Conservation (phyloP, 2,797 vertebrate species). For the Sebastes diploproa region DNA sequence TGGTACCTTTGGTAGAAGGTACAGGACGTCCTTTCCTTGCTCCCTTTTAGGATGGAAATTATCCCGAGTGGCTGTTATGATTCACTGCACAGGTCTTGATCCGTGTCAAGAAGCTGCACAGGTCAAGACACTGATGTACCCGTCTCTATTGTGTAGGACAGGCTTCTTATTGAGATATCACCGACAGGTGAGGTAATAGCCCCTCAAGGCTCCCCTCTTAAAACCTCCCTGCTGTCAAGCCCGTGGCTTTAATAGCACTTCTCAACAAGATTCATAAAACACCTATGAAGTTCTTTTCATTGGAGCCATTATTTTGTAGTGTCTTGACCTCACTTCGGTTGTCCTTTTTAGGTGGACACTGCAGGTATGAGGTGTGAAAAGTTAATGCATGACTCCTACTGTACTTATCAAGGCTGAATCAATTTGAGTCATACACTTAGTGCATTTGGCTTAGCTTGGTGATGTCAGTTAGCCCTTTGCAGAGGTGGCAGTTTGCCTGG, state of each 20-base stretch:
- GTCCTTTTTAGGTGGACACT: slow-evolving; percentile 24
- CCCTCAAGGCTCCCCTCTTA: slow-evolving; percentile 44
- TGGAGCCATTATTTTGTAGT: slow-evolving; percentile 18
- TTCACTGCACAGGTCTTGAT: slow-evolving; percentile 26
- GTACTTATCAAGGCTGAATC: slow-evolving; percentile 3
- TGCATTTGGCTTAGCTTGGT: slow-evolving; percentile 7
- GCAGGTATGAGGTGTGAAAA: slow-evolving; percentile 9
- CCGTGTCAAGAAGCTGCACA: slow-evolving; percentile 36
- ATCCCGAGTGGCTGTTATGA: slow-evolving; percentile 20
- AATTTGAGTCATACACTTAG: slow-evolving; percentile 4
- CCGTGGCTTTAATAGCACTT: slow-evolving; percentile 42
- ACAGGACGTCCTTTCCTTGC: neutral
- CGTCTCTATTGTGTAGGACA: slow-evolving; percentile 35
- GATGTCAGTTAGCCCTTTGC: slow-evolving; percentile 38
- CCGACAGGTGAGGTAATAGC: slow-evolving; percentile 49
- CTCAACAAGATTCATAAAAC: slow-evolving; percentile 60
- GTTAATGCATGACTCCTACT: slow-evolving; percentile 10
- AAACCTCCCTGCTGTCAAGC: slow-evolving; percentile 48
- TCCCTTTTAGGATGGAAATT: slow-evolving; percentile 18
- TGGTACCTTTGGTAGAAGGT: neutral
- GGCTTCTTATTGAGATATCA: slow-evolving; percentile 56
- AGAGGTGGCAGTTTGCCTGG: slow-evolving; percentile 45
- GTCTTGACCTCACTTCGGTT: slow-evolving; percentile 34
- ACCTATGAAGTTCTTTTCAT: slow-evolving; percentile 30
- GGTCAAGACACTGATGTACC: slow-evolving; percentile 55